phyloP scores from a whole-genome alignment of 2,888 invertebrate genomes.

The Hofmannophila pseudospretella region DNA sequence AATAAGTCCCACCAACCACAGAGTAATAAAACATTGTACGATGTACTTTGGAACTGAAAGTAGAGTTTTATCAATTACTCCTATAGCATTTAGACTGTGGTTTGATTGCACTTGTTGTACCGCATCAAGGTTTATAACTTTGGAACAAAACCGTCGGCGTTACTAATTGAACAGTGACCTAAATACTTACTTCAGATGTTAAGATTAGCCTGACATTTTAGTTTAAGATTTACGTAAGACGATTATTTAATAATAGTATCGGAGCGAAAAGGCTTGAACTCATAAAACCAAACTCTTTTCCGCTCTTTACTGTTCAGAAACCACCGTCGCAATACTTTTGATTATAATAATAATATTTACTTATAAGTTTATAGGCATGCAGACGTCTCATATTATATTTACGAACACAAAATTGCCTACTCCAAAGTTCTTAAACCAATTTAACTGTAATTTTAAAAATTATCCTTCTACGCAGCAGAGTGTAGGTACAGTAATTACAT shows the following conservation, averaged over 20 bases:
- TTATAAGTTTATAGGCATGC: too few relatives aligned
- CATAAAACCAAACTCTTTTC: too few relatives aligned
- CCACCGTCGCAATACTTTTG: too few relatives aligned
- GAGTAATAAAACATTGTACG: neutral
- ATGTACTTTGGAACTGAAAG: neutral
- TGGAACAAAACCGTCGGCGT: slow-evolving; percentile 7
- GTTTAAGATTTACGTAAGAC: neutral
- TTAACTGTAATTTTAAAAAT: too few relatives aligned
- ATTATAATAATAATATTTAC: too few relatives aligned
- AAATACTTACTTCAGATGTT: slow-evolving; percentile 7
- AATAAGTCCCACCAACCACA: neutral
- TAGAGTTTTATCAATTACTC: neutral
- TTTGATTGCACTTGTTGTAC: neutral
- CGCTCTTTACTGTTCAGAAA: too few relatives aligned
- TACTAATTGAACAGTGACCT: slow-evolving; percentile 11
- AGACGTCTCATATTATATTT: too few relatives aligned
- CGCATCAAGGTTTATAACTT: neutral
- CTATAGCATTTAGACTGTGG: neutral
- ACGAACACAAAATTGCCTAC: too few relatives aligned
- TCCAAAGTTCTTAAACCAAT: too few relatives aligned
- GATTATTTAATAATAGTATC: neutral
- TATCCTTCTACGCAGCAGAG: too few relatives aligned
- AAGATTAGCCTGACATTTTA: slow-evolving; percentile 4
- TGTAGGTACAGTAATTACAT: too few relatives aligned
- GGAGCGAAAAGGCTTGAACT: too few relatives aligned